Percentiles rank a stretch among this genome's conserved stretches.
Conservation (phyloP, 2,113 vertebrate genomes). For the Ceyx melanurus region DNA sequence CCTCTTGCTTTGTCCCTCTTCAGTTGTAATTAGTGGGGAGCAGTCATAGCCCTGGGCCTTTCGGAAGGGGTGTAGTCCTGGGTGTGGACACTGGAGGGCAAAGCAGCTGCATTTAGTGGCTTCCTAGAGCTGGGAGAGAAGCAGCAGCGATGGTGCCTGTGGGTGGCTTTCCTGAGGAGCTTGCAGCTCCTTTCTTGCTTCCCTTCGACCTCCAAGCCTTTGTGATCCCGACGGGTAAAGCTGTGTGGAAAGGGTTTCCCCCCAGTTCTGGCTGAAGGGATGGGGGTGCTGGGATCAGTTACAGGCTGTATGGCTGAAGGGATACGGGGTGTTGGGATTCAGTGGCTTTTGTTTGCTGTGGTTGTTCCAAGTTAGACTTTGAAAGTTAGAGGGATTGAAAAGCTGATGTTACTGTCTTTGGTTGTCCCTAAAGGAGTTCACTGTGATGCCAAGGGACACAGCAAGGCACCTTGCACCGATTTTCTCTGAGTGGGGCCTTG, state of each 20-base stretch:
- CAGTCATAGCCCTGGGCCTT: background rate
- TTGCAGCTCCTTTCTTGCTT: background rate
- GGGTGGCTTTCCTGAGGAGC: background rate
- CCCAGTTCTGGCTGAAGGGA: background rate
- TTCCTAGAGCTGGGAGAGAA: background rate
- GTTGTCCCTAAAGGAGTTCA: background rate
- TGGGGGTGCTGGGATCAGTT: background rate
- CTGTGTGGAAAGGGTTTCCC: background rate
- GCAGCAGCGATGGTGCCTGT: background rate
- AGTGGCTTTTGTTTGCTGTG: background rate
- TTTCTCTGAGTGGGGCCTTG: background rate
- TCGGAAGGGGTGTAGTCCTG: background rate
- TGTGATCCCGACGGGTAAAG: background rate
- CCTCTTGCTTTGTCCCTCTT: background rate
- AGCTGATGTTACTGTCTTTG: background rate
- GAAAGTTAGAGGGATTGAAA: background rate
- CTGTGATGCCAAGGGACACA: background rate
- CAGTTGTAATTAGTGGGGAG: background rate
- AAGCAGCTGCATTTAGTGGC: background rate
- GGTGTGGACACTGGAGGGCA: conserved; percentile 35
- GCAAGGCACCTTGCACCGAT: background rate
- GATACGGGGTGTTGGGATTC: too few species aligned
- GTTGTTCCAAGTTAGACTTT: background rate
- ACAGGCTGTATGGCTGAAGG: background rate
- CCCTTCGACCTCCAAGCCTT: background rate